Evolutionary conservation across 2,113 vertebrate species (phyloP).

Genomic region (Rattus norvegicus): GRCr8 NC_086019.1:172613501-172614000

Average conservation of each 20-base stretch:
- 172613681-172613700: neutral
- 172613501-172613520: neutral
- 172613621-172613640: neutral
- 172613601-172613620: neutral
- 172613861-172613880: neutral
- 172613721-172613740: neutral
- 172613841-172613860: neutral
- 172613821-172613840: neutral
- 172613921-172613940: neutral
- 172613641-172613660: constrained; percentile 11
- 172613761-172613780: neutral
- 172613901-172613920: neutral
- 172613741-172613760: neutral
- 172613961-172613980: neutral
- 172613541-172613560: neutral
- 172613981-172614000: neutral
- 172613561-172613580: neutral
- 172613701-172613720: neutral
- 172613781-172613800: neutral
- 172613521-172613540: neutral
- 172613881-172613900: neutral
- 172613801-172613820: neutral
- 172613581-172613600: neutral
- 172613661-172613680: neutral
- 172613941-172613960: neutral